Base-by-base conservation (phyloP, 2,888 invertebrate genomes). In the Trichopoda pennipes region DNA sequence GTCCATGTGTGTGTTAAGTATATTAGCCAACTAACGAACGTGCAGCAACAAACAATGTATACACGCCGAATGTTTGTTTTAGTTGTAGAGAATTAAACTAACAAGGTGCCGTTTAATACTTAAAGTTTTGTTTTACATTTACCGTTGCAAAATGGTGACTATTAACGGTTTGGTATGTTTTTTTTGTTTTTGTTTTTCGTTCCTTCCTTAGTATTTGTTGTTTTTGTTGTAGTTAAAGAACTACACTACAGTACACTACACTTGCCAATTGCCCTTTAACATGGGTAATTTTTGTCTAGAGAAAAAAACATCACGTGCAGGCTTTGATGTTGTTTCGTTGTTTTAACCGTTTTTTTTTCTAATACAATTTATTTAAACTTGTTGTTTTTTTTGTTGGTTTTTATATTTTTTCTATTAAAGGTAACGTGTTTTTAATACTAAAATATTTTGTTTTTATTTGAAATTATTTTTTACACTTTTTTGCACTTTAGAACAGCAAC, bases 91-190 rank as follows among this genome's bases (percentile, higher is more conserved):
- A 73, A 73, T 77, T 81, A 72, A 75, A 73, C 80, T 84, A 73
- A 81, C 84, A 79, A 83, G 80, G 69, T 74, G 74, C 78, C 63
- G 64, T 58, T 77, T 51, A 49, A 38, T 49, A 8, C 42, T 77
- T 47, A 47, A 73, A 56, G 70, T 70, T 86, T 86, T 86, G 84
- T 80, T 85, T 79, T 80, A 86, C 86, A 88, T 88, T 89, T 89
- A 88, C 87, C 86, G 88, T 85, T 88, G 86, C 87, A 86, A 87
- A 89, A 88, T 88, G 89, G 85, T 85, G 86, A 58, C 82, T 80
- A 85, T 85, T 84, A 85, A 77, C 73, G 76, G 72, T 72, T 77
- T 72, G 47, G 49, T 72, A 16, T 70, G 14, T 12, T 21, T 42
- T 32, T 28, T 17, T 28, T 32, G 47, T 14, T 49, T 68, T 53